Conservation (phyloP, 2,888 invertebrate genomes). For the Heliconius ismenius region DNA sequence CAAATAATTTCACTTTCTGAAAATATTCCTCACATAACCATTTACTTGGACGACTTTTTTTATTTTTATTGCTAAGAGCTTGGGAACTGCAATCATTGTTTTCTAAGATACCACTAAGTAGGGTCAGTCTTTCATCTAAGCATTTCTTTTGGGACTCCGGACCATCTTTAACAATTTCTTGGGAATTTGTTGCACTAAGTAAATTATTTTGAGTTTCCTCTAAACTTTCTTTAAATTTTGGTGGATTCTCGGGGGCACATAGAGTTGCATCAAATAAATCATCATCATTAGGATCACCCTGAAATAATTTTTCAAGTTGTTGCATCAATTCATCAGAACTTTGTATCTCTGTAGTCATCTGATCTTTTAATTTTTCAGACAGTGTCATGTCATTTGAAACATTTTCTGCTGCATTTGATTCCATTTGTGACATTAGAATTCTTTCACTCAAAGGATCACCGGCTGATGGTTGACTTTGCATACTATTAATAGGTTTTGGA, state of each 20-base stretch:
- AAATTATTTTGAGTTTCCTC: background rate
- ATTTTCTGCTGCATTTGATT: slow-evolving; percentile 7
- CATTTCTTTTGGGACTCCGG: slow-evolving; percentile 63
- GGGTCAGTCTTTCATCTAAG: slow-evolving; percentile 66
- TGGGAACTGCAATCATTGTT: slow-evolving; percentile 45
- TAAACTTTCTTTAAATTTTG: slow-evolving; percentile 43
- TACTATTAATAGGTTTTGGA: slow-evolving; percentile 39
- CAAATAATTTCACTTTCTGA: slow-evolving; percentile 65
- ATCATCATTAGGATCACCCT: slow-evolving; percentile 67
- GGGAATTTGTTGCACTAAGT: slow-evolving; percentile 25
- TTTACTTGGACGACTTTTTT: slow-evolving; percentile 57
- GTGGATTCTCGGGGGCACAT: slow-evolving; percentile 54
- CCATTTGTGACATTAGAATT: slow-evolving; percentile 3
- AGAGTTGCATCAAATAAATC: slow-evolving; percentile 69
- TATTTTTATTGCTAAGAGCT: slow-evolving; percentile 47
- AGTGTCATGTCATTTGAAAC: slow-evolving; percentile 32
- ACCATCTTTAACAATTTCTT: slow-evolving; percentile 48
- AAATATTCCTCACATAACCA: slow-evolving; percentile 78
- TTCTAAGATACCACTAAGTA: slow-evolving; percentile 60
- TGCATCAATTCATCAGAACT: slow-evolving; percentile 67
- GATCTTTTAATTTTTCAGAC: slow-evolving; percentile 42
- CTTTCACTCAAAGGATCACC: background rate
- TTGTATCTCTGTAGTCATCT: slow-evolving; percentile 54
- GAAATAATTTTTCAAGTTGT: slow-evolving; percentile 74
- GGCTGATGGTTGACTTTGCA: slow-evolving; percentile 27